Evolutionary conservation across 2,888 invertebrate genomes (phyloP), one percentile per base, ranked within the genome.

Genomic region (Plebejus anna): DNA sequence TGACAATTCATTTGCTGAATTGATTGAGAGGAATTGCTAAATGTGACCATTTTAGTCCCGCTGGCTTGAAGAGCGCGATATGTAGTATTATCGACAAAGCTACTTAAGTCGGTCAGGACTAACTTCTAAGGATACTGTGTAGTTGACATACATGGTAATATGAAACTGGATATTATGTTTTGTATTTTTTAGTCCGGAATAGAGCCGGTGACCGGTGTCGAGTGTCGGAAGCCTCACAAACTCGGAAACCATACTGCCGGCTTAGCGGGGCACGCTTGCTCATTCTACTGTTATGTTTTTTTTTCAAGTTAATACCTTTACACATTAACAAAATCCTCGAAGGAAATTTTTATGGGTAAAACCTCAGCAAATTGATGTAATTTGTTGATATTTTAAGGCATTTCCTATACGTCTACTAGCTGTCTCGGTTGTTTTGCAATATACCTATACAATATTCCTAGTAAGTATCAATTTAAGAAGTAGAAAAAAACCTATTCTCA

Each of bases 221-320:
- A 81, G 82, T 88, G 82, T 80, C 88, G 42, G 89, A 88, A 88
- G 88, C 89, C 90, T 76, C 81, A 79, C 81, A 78, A 55, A 70
- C 79, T 79, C 83, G 82, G 92, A 93, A 92, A 89, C 92, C 92
- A 83, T 92, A 92, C 87, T 88, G 85, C 84, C 86, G 89, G 89
- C 88, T 88, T 89, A 90, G 76, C 76, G 70, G 78, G 78, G 78
- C 77, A 75, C 79, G 76, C 78, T 75, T 71, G 71, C 72, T 75
- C 76, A 51, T n/a, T 73, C 36, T 76, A 76, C 71, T 72, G 71
- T 42, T 76, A 72, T 76, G 22, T 51, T 22, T 38, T 22, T 22
- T 71, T 70, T 13, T n/a, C 11, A 36, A 32, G 32, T 1, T 11
- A 70, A 22, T 59, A 0, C 11, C 22, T 16, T 55, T 51, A 51